Percentiles rank a stretch among this genome's conserved stretches.
Conservation (phyloP, 1,140 invertebrate species). For the Papilio helenus region DNA sequence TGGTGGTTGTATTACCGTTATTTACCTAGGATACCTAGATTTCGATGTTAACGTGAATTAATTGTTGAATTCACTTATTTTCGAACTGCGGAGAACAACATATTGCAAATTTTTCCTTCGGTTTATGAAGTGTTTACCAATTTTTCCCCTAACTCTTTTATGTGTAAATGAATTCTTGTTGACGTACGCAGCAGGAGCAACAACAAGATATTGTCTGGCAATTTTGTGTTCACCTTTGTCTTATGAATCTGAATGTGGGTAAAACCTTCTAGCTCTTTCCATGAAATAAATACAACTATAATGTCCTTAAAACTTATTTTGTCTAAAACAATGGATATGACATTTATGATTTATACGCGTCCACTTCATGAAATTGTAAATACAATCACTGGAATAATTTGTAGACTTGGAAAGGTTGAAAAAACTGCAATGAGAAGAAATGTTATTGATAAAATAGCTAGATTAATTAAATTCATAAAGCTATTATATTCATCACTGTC, state of each 20-base stretch:
- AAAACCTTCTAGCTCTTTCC: background rate
- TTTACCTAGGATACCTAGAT: too few relatives aligned
- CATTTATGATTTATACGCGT: background rate
- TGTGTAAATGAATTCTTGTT: constrained; percentile 25
- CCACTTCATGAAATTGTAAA: too few relatives aligned
- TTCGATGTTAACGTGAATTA: background rate
- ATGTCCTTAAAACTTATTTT: background rate
- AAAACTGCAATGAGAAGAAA: too few relatives aligned
- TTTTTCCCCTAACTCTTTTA: constrained; percentile 19
- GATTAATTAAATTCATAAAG: background rate
- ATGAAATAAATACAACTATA: background rate
- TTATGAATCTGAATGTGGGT: constrained; percentile 17
- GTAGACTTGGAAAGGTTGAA: too few relatives aligned
- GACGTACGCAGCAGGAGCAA: constrained; percentile 5
- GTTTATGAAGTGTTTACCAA: background rate
- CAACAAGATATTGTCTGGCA: background rate
- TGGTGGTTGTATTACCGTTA: background rate
- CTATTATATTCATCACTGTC: background rate
- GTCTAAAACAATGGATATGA: background rate
- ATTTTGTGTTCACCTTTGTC: constrained; percentile 9
- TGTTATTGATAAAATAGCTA: too few relatives aligned
- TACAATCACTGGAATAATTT: too few relatives aligned
- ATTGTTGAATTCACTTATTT: background rate
- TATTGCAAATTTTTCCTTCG: constrained; percentile 8
- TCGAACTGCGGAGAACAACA: background rate